A percentile compares a stretch with the other conserved stretches of the same genome.
These are phyloP conservation scores for Calliphora vicina DNA, from an alignment of 1,140 invertebrate species.

Conservation along the genomic window DNA sequence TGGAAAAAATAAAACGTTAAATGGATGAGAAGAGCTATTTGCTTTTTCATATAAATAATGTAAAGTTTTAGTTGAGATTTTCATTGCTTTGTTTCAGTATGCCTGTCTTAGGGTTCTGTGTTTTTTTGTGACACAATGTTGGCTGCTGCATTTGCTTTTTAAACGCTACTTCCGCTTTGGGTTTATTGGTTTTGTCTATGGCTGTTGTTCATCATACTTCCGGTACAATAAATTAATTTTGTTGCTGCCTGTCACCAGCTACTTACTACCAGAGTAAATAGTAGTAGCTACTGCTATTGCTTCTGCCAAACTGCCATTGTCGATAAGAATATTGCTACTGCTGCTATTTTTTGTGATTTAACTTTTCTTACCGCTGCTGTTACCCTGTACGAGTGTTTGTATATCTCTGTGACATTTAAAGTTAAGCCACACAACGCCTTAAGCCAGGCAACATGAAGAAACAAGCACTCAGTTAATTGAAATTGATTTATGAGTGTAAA, in stretches of 20 bases:
- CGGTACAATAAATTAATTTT: not conserved
- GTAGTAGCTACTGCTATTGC: not conserved
- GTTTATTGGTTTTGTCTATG: constrained; percentile 16
- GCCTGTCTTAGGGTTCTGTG: not conserved
- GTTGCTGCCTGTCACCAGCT: too few relatives aligned
- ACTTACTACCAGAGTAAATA: too few relatives aligned
- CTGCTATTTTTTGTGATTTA: not conserved
- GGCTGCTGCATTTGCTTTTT: not conserved
- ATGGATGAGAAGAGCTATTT: too few relatives aligned
- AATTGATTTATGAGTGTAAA: constrained; percentile 27
- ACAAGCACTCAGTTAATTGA: constrained; percentile 18
- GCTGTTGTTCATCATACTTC: constrained; percentile 11
- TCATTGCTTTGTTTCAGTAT: too few relatives aligned
- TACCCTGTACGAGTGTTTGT: too few relatives aligned
- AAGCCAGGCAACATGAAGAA: not conserved
- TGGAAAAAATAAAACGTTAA: too few relatives aligned
- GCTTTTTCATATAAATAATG: too few relatives aligned
- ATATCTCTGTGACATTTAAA: not conserved
- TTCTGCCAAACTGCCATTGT: not conserved
- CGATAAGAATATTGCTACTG: not conserved
- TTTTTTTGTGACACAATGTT: not conserved
- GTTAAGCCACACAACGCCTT: not conserved
- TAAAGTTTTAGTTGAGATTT: too few relatives aligned
- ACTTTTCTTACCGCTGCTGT: not conserved
- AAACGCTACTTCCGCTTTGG: constrained; percentile 22